Evolutionary conservation across 2,888 invertebrate species (phyloP), one percentile per base, ranked within the genome.

Genomic region (Gymnocheta viridis): DNA sequence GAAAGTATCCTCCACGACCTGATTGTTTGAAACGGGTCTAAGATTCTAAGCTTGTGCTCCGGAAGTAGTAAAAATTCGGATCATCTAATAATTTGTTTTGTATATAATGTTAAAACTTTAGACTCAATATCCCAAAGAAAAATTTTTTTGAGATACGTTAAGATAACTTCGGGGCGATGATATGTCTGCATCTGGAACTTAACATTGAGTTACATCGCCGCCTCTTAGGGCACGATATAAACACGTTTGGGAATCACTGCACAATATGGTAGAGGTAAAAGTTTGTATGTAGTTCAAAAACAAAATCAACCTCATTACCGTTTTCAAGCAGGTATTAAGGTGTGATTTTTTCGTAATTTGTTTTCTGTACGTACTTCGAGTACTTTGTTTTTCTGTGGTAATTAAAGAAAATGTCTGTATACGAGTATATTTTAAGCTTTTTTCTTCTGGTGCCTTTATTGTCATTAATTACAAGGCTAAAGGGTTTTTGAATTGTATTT

Each of bases 331-430:
- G 41, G 22, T 67, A 19, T 58, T 56, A 41, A 66, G 54, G 54
- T 64, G 64, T 76, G 51, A 66, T 54, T 24, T 74, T 60, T 22
- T 56, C 14, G 27, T 2, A 5, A 38, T 38, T 5, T 35, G 2
- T 70, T 62, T 38, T 56, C 7, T 19, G 12, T 19, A 22, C 22
- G 12, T 10, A 38, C 7, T 4, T 38, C 5, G 47, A 6, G 12
- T 64, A 27, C 3, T 60, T 38, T 38, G 12, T 38, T 35, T 24
- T 60, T 35, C 35, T 29, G 38, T n/a, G 62, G 44, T 56, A 62
- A 76, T 70, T 76, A 64, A 49, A 19, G 47, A 64, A 76, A 62
- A 81, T 66, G 67, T 74, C 60, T 74, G 35, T 24, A 35, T 17
- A 27, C 14, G 35, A 19, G 35, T 6, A 19, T 4, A 14, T 17